These are phyloP conservation scores for Autographa pulchrina DNA, from an alignment of 2,888 invertebrate species.

Conservation along the genomic window DNA sequence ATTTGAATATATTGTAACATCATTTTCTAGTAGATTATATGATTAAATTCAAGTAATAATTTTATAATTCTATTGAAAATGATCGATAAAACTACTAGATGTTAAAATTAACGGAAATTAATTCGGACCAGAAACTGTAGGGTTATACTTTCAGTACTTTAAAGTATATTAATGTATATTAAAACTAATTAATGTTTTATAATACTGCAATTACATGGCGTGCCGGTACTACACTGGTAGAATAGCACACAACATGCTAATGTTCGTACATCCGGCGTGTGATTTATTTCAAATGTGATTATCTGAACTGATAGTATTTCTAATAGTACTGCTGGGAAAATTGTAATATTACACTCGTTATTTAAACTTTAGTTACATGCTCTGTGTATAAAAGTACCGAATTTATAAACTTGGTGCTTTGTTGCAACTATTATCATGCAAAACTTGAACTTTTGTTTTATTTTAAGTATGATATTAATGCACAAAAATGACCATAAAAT, in stretches of 20 bases:
- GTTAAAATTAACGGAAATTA: too few relatives aligned
- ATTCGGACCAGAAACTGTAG: too few relatives aligned
- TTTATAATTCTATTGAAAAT: too few relatives aligned
- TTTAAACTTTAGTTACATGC: constrained; percentile 13
- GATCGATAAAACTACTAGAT: too few relatives aligned
- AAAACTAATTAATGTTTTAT: constrained; percentile 25
- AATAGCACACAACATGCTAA: constrained; percentile 41
- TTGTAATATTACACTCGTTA: background rate
- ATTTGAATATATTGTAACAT: too few relatives aligned
- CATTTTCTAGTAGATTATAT: too few relatives aligned
- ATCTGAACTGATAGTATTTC: constrained; percentile 44
- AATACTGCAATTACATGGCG: constrained; percentile 21
- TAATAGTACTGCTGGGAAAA: constrained; percentile 17
- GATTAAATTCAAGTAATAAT: too few relatives aligned
- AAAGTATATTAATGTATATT: too few relatives aligned
- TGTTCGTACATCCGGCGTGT: constrained; percentile 51
- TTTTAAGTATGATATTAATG: background rate
- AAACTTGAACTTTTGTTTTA: background rate
- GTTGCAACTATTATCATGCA: background rate
- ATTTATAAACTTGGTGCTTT: background rate
- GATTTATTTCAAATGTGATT: constrained; percentile 55
- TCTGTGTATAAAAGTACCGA: background rate
- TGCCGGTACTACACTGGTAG: constrained; percentile 34
- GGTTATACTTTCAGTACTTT: too few relatives aligned
- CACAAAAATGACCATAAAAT: background rate